phyloP scores from a whole-genome alignment of 2,113 vertebrate species.

The Micromys minutus region DNA sequence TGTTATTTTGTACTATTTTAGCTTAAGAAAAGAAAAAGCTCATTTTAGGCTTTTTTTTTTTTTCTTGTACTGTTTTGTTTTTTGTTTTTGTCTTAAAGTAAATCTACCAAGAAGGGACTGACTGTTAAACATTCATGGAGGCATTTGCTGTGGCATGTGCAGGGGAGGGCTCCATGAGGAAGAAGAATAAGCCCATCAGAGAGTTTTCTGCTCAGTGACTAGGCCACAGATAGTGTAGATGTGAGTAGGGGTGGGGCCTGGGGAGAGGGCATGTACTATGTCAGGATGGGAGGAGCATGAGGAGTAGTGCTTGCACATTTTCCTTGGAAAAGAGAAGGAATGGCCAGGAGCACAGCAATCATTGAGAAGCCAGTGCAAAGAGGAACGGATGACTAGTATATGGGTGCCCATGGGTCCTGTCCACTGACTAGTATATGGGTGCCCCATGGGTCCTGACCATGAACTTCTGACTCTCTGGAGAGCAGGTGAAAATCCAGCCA shows the following conservation, averaged over 20 bases:
- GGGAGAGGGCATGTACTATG: no score
- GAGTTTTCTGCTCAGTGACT: neutral
- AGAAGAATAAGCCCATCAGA: neutral
- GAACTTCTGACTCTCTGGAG: neutral
- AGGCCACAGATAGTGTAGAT: neutral
- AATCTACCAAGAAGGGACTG: neutral
- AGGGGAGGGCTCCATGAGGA: neutral
- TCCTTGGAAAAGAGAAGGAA: neutral
- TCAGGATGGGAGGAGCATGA: neutral
- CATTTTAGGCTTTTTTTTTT: neutral
- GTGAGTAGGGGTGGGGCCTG: neutral
- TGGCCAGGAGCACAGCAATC: neutral
- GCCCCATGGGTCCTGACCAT: neutral
- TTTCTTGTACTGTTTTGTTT: neutral
- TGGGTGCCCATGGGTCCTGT: neutral
- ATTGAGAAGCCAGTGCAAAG: neutral
- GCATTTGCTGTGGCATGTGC: neutral
- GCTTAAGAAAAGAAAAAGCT: neutral
- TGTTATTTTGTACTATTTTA: neutral
- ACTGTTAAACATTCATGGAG: neutral
- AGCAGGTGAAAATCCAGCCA: neutral
- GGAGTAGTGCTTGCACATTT: neutral
- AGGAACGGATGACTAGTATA: neutral
- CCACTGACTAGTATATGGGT: neutral
- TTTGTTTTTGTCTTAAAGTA: neutral